Conservation (phyloP, 2,113 vertebrate genomes). For the Sapajus apella region DNA sequence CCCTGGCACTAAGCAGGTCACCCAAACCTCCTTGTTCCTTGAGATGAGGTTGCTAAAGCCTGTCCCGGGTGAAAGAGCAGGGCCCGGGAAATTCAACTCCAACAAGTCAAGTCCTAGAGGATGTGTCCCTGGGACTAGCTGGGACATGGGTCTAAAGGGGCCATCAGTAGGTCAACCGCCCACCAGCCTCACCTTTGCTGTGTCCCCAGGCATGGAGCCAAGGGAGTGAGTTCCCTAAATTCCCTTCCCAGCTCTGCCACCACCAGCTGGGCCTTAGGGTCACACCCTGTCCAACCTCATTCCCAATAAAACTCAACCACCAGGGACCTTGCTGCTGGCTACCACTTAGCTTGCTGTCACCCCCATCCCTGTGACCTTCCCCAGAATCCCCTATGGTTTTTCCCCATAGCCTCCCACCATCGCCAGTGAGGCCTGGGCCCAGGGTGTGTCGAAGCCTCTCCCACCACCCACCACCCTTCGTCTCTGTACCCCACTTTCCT, state of each 20-base stretch:
- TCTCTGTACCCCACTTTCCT: too few species aligned
- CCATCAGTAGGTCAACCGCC: background rate
- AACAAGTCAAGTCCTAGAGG: background rate
- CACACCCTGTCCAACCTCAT: background rate
- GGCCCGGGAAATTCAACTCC: background rate
- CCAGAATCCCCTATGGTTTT: background rate
- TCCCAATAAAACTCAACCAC: too few species aligned
- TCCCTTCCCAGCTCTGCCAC: background rate
- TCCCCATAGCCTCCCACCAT: fast-evolving
- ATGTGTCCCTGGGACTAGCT: fast-evolving
- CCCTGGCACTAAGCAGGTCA: background rate
- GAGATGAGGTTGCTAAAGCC: background rate
- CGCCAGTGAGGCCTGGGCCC: background rate
- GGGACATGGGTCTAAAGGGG: background rate
- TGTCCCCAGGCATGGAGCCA: fast-evolving
- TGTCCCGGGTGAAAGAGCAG: background rate
- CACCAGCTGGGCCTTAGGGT: background rate
- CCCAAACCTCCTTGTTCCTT: background rate
- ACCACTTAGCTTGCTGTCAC: too few species aligned
- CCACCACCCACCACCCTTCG: background rate
- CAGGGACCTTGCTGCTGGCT: fast-evolving
- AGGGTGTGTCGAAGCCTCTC: fast-evolving
- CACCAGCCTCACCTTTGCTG: background rate
- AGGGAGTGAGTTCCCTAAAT: background rate
- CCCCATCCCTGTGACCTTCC: fast-evolving